Evolutionary conservation across 2,888 invertebrate genomes (phyloP).

Genomic region (Stenchaetothrips biformis): DNA sequence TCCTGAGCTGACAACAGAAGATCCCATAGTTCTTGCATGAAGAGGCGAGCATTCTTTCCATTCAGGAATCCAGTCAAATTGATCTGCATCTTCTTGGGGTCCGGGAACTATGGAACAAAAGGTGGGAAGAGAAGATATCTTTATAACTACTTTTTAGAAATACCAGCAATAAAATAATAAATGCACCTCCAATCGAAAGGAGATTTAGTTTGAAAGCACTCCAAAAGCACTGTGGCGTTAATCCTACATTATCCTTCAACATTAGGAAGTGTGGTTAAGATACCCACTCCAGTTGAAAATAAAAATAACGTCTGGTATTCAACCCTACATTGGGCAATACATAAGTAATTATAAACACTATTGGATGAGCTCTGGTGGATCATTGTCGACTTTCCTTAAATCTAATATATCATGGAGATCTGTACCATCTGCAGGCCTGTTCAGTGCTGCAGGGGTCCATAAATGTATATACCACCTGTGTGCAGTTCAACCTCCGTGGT

Average conservation of each 20-base stretch:
- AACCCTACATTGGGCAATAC: not conserved
- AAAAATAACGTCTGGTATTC: not conserved
- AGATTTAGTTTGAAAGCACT: not conserved
- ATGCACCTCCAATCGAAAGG: not conserved
- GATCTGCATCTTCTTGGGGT: slow-evolving; percentile 99
- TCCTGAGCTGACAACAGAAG: slow-evolving; percentile 92
- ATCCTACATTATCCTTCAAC: too few species aligned
- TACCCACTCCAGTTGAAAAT: slow-evolving; percentile 19
- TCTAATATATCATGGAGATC: not conserved
- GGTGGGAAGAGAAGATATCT: not conserved
- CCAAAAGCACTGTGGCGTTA: not conserved
- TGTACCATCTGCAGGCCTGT: not conserved
- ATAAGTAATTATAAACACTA: not conserved
- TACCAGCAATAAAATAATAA: not conserved
- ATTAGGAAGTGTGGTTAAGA: too few species aligned
- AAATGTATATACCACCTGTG: slow-evolving; percentile 33
- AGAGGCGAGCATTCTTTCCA: slow-evolving; percentile 93
- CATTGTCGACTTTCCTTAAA: not conserved
- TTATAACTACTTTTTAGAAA: not conserved
- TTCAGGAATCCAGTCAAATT: slow-evolving; percentile 98
- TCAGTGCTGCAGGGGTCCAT: slow-evolving; percentile 14
- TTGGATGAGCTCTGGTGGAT: not conserved
- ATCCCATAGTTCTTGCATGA: slow-evolving; percentile 97
- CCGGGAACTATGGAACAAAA: slow-evolving; percentile 66
- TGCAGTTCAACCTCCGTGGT: slow-evolving; percentile 25